phyloP scores from a whole-genome alignment of 2,113 vertebrate genomes.

The Apus apus region DNA sequence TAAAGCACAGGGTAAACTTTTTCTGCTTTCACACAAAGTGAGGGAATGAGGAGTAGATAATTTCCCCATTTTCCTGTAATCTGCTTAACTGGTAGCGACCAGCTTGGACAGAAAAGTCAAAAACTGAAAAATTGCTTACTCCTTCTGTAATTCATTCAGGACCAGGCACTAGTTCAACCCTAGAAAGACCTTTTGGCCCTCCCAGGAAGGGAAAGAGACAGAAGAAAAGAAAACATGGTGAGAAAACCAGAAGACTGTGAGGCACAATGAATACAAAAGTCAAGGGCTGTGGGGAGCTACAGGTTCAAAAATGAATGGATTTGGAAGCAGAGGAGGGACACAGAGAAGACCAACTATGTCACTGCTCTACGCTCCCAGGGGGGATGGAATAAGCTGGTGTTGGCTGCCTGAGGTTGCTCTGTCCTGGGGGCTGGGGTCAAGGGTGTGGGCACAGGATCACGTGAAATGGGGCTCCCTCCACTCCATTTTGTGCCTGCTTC shows the following conservation, averaged over 20 bases:
- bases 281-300: neutral
- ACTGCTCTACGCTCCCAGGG: neutral
- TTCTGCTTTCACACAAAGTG: neutral
- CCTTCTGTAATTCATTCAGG: neutral
- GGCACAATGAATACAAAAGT: neutral
- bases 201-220: neutral
- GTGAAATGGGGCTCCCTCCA: neutral
- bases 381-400: neutral
- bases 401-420: rapidly evolving
- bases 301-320: neutral
- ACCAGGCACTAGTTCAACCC: neutral
- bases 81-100: neutral
- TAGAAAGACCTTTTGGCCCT: conserved; percentile 28
- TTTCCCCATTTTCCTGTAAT: neutral
- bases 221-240: neutral
- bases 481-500: neutral
- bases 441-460: neutral
- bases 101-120: neutral
- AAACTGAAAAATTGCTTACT: neutral
- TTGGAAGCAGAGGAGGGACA: neutral
- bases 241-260: neutral
- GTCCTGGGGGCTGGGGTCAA: neutral
- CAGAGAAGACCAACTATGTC: rapidly evolving
- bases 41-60: neutral
- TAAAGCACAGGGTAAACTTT: neutral